Evolutionary conservation across 2,888 invertebrate species (phyloP), one percentile per base, ranked within the genome.

Genomic region (Abrostola triplasia): DNA sequence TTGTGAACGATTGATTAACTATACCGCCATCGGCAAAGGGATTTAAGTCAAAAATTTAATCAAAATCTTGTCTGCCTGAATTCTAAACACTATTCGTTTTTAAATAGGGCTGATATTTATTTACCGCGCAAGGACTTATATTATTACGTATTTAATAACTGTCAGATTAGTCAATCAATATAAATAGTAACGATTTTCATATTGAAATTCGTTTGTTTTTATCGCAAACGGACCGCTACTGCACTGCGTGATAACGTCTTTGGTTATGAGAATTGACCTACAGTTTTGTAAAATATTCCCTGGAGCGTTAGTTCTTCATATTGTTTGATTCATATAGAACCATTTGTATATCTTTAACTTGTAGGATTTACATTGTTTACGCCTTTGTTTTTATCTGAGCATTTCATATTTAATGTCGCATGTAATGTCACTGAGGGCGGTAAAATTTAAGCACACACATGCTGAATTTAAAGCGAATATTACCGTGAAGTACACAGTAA

Each of bases 331-430:
- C 12, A 40, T 6, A 42, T 12, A 42, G 6, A 36, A 37, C 12
- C 47, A 11, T 57, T 48, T 49, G 36, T 56, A 10, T 53, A 24
- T 6, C 50, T 57, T 59, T 62, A 52, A 73, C 73, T 54, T 42
- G 63, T 35, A 38, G 53, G 41, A 59, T 68, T 63, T 51, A 12
- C 59, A 51, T 69, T 69, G 53, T 53, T 42, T 61, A 71, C 53
- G 54, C 49, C 36, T 61, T 76, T 63, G 48, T 76, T 73, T 59
- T 76, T 62, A 72, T 61, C 36, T 60, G 37, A 36, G 41, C 59
- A 6, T 36, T 58, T 52, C 67, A 50, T 24, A 53, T 59, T 71
- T 60, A 62, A 67, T 62, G 67, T 57, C 37, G 41, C 59, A 41
- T 54, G 60, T 64, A 76, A 76, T 59, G 50, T 50, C 57, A 48